Base-by-base conservation (phyloP, 2,888 invertebrate species). In the Mythimna vitellina region DNA sequence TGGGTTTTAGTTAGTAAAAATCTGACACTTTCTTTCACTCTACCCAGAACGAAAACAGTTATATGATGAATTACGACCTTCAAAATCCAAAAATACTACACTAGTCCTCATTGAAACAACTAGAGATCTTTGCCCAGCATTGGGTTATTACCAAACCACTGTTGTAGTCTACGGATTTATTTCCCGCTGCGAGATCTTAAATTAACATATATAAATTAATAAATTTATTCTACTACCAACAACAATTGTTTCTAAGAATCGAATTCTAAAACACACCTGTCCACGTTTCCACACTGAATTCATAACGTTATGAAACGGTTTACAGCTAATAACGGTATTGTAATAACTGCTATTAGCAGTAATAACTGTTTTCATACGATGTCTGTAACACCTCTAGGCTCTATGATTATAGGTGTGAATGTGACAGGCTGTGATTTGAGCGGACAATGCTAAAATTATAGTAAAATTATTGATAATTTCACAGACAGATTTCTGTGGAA, bases 311-410 rank as follows among this genome's bases (percentile, higher is more conserved):
- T 57, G 6, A 32, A 70, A 35, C 51, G 17, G 53, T 58, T 82
- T 51, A n/a, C 20, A 29, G 80, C n/a, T 53, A 78, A 66, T 73
- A 83, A 63, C 56, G 54, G 65, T 56, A 3, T 22, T 10, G 22
- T 60, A 78, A 78, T 65, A 20, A 65, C 79, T 20, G 82, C 60
- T 79, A 82, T 79, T 65, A 60, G 20, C 6, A 2, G 4, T 78
- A 84, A 84, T 84, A 51, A 65, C 74, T 35, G 83, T 71, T 75
- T 79, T 73, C 69, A 66, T 71, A 46, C 20, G 38, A 70, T 42
- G 7, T 54, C 38, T 17, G 60, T 20, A n/a, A 76, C 63, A 32
- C 65, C 32, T 56, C 20, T 58, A 70, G 42, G n/a, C 3, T 22
- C 54, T 58, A 61, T 65, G 65, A 70, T 65, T 68, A 29, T 3